Conservation (phyloP, 2,888 invertebrate genomes). For the Drosophila quasianomalipes region DNA sequence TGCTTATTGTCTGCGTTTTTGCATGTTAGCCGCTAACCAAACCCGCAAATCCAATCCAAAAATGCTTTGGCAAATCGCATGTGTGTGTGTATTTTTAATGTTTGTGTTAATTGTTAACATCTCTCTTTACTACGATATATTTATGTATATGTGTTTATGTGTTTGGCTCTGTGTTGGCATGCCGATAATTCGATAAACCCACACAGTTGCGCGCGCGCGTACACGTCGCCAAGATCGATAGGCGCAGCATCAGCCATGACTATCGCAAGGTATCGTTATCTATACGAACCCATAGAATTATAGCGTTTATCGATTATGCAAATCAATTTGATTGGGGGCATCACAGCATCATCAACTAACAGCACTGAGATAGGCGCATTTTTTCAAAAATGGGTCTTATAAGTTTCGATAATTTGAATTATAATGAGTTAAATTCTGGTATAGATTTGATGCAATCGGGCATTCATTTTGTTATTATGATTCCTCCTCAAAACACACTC, state of each 20-base stretch:
- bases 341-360: neutral
- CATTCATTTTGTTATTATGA: neutral
- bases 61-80: slow-evolving; percentile 42
- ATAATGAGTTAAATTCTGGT: neutral
- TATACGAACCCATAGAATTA: slow-evolving; percentile 16
- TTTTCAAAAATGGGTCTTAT: neutral
- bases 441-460: neutral
- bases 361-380: neutral
- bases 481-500: slow-evolving; percentile 12
- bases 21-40: slow-evolving; percentile 25
- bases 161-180: slow-evolving; percentile 47
- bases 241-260: slow-evolving; percentile 62
- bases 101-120: slow-evolving; percentile 27
- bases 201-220: slow-evolving; percentile 65
- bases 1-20: slow-evolving; percentile 6
- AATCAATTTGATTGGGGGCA: slow-evolving; percentile 10
- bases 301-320: slow-evolving; percentile 9
- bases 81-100: slow-evolving; percentile 11
- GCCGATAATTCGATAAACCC: slow-evolving; percentile 37
- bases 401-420: neutral
- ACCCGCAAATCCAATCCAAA: slow-evolving; percentile 8
- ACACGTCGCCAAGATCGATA: slow-evolving; percentile 57
- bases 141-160: slow-evolving; percentile 24
- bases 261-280: slow-evolving; percentile 67
- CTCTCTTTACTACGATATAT: slow-evolving; percentile 14